A percentile compares a stretch with the other conserved stretches of the same genome.
phyloP scores from a whole-genome alignment of 1,140 invertebrate genomes.

The Brachionus calyciflorus region DNA sequence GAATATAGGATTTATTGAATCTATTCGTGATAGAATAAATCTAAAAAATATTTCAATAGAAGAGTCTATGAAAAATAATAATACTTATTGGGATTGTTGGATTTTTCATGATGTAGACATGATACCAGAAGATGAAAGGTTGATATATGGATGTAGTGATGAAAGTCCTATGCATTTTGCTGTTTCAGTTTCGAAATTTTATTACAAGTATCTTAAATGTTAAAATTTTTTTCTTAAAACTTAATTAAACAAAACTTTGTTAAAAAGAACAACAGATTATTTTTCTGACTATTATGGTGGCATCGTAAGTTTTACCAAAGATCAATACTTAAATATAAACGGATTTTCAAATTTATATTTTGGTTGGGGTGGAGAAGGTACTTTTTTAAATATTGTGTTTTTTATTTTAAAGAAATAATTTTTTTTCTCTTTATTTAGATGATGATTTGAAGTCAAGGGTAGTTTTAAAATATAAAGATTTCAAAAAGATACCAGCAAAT shows the following conservation, averaged over 20 bases:
- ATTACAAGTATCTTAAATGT: background rate
- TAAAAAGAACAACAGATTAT: background rate
- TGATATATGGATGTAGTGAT: constrained; percentile 81
- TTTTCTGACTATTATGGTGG: constrained; percentile 34
- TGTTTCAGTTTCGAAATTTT: background rate
- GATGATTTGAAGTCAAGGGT: too few relatives aligned
- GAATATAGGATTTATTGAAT: constrained; percentile 87
- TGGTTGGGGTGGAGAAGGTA: constrained; percentile 52
- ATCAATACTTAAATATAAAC: constrained; percentile 39
- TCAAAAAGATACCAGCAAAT: too few relatives aligned
- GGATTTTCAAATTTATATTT: constrained; percentile 46
- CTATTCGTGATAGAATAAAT: constrained; percentile 58
- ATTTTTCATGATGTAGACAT: constrained; percentile 91
- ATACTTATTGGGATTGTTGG: constrained; percentile 73
- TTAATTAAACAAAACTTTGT: too few relatives aligned
- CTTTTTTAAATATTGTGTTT: too few relatives aligned
- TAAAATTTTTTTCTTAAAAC: too few relatives aligned
- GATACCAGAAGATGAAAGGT: constrained; percentile 80
- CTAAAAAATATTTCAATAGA: constrained; percentile 60
- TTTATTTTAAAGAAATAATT: too few relatives aligned
- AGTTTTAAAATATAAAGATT: too few relatives aligned
- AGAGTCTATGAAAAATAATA: background rate
- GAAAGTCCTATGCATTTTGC: constrained; percentile 57
- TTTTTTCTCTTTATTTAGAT: too few relatives aligned
- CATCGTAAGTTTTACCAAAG: background rate